Conservation (phyloP, 2,797 vertebrate species). For the Xiphorhynchus erythropygius region DNA sequence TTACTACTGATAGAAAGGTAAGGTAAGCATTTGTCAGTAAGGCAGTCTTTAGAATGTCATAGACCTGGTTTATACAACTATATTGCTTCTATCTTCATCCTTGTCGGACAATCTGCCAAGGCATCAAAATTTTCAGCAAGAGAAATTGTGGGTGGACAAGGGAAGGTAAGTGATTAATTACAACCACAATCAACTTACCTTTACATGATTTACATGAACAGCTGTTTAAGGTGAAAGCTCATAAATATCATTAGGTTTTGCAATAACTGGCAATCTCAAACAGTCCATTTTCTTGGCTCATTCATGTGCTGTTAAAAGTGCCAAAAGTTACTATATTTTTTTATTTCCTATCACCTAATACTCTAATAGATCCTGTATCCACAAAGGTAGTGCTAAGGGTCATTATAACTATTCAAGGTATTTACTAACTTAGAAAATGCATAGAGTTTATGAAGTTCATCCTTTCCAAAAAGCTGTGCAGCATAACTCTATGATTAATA, state of each 20-base stretch:
- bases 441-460: not conserved
- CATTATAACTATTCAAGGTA: not conserved
- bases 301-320: not conserved
- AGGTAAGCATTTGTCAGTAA: not conserved
- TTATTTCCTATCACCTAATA: not conserved
- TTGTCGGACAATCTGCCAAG: not conserved
- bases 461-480: not conserved
- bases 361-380: not conserved
- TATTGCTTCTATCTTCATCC: not conserved
- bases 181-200: slow-evolving; percentile 2
- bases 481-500: not conserved
- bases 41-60: not conserved
- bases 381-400: not conserved
- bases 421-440: not conserved
- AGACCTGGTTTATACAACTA: not conserved
- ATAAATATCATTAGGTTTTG: slow-evolving; percentile 39
- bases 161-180: slow-evolving; percentile 42
- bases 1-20: not conserved
- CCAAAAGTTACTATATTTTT: not conserved
- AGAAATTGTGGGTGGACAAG: slow-evolving; percentile 27
- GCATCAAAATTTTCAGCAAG: slow-evolving; percentile 32
- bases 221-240: slow-evolving; percentile 50
- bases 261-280: not conserved
- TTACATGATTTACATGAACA: not conserved
- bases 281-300: slow-evolving; percentile 38